Evolutionary conservation across 1,140 invertebrate genomes (phyloP).

Genomic region (Meloidogyne hapla): DNA sequence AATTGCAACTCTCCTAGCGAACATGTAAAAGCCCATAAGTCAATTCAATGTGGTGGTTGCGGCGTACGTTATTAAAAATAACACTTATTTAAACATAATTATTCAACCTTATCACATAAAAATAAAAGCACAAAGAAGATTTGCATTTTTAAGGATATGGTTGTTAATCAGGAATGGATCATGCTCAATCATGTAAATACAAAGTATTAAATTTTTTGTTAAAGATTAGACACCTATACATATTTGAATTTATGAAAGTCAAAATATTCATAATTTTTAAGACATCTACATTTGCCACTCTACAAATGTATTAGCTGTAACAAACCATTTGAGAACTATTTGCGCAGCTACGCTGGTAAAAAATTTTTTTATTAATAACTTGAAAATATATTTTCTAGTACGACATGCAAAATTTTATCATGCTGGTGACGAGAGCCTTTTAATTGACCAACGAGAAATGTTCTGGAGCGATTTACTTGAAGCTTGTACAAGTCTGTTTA

Average conservation of each 20-base stretch:
- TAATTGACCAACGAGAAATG: slow-evolving; percentile 23
- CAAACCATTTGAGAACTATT: slow-evolving; percentile 28
- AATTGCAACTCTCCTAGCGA: background rate
- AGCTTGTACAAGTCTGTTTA: slow-evolving; percentile 19
- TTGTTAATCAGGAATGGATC: slow-evolving; percentile 30
- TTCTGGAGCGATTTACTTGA: slow-evolving; percentile 23
- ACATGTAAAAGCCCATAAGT: slow-evolving; percentile 10
- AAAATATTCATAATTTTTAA: too few relatives aligned
- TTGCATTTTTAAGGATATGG: slow-evolving; percentile 9
- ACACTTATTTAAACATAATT: too few relatives aligned
- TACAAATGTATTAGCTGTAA: slow-evolving; percentile 27
- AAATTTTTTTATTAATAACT: background rate
- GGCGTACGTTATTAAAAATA: background rate
- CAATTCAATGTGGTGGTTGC: slow-evolving; percentile 24
- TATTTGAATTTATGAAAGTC: too few relatives aligned
- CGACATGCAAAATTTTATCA: slow-evolving; percentile 28
- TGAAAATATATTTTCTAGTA: background rate
- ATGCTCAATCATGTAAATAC: slow-evolving; percentile 31
- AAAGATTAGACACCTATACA: too few relatives aligned
- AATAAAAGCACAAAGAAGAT: too few relatives aligned
- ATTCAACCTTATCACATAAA: too few relatives aligned
- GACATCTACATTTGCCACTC: slow-evolving; percentile 25
- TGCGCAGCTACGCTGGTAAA: slow-evolving; percentile 26
- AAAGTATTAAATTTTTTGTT: too few relatives aligned
- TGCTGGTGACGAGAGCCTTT: slow-evolving; percentile 24